A percentile compares a stretch with the other conserved stretches of the same genome.
Evolutionary conservation across 2,797 vertebrate species (phyloP).

Genomic region (Perodicticus potto): DNA sequence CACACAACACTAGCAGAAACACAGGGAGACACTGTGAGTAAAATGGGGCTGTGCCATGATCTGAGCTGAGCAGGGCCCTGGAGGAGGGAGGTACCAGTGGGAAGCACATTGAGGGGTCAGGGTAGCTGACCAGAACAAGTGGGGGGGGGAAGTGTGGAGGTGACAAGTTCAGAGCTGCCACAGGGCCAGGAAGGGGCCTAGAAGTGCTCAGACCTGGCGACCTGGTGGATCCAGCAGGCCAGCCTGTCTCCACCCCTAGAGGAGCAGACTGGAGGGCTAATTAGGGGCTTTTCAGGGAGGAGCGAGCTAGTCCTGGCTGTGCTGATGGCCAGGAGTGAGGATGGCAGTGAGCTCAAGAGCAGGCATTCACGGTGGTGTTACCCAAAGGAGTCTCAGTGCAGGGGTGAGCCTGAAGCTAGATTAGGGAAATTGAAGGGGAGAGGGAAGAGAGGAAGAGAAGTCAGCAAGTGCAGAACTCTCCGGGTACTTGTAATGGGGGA

Average conservation of each 20-base stretch:
- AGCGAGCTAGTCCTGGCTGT: neutral
- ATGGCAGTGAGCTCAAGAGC: neutral
- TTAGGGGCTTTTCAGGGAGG: neutral
- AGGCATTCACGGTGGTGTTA: neutral
- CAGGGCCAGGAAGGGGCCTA: fast-evolving
- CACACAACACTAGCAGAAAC: too few relatives aligned
- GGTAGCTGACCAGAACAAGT: fast-evolving
- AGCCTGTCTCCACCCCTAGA: neutral
- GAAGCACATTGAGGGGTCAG: neutral
- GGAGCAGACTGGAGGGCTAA: neutral
- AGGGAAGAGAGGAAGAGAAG: neutral
- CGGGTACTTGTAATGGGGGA: too few relatives aligned
- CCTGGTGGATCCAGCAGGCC: neutral
- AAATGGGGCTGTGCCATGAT: neutral
- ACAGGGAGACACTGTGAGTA: neutral
- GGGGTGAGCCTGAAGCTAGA: neutral
- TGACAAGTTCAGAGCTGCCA: too few relatives aligned
- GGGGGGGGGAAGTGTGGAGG: too few relatives aligned
- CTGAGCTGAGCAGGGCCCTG: neutral
- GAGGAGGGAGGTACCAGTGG: too few relatives aligned
- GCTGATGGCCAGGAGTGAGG: neutral
- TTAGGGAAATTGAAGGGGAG: neutral
- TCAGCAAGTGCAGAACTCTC: too few relatives aligned
- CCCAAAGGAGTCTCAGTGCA: neutral
- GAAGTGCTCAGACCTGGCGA: neutral